Evolutionary conservation across 1,140 invertebrate genomes (phyloP), one percentile per base, ranked within the genome.

Genomic region (Chymomyza costata): DNA sequence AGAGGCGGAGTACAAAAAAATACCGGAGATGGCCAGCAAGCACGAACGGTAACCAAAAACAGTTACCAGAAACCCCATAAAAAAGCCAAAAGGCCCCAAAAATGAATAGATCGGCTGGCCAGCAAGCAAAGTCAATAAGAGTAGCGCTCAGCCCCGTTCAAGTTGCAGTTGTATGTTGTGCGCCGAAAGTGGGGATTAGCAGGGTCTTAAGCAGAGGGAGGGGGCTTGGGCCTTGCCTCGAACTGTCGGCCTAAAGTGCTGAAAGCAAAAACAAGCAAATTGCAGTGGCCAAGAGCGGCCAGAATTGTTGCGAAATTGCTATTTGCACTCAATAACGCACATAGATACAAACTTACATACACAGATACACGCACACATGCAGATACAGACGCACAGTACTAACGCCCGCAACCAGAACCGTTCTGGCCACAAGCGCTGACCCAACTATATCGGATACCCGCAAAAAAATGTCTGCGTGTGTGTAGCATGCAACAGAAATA

Each of bases 371-470:
- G 28, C 7, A 30, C 19, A 19, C 16, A 16, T n/a, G 21, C 6
- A 10, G 1, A 1, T 16, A n/a, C 18, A 21, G 16, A 0, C 2
- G 14, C 8, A 8, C 11, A 8, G 13, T n/a, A 14, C 3, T 13
- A 43, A 3, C 17, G 15, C 17, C 46, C 61, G 65, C 74, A 82
- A 83, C 71, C 82, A 84, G 82, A 84, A 84, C 82, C 81, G 73
- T 82, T 84, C 81, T 82, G 82, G 82, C 82, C 82, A 84, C 82
- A 84, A 84, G 82, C 82, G 66, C 76, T 84, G 82, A 84, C 82
- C 82, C 82, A 84, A 84, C 81, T 84, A 84, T 84, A 84, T 84
- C 71, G 82, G 82, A 84, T 81, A 80, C 70, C 82, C 82, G 65
- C 82, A 78, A 83, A 83, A 83, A 83, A 83, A 82, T 58, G 32